Evolutionary conservation across 2,113 vertebrate genomes (phyloP).

Genomic region (Ciconia stormi): DNA sequence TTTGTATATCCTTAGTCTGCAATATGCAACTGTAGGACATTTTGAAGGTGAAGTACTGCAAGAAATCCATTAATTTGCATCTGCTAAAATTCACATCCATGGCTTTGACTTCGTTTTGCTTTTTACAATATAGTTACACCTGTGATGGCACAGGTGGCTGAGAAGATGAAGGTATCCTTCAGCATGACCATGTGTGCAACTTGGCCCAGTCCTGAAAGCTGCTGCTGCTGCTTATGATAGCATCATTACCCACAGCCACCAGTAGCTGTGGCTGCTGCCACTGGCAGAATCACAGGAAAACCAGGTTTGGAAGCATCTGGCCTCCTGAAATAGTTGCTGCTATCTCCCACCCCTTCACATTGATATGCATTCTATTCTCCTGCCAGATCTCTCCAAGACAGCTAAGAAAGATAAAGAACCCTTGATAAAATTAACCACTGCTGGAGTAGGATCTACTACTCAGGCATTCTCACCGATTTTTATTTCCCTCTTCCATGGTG

Average conservation of each 20-base stretch:
- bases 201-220: background rate
- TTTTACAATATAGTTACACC: background rate
- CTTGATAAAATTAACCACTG: background rate
- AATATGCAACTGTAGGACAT: background rate
- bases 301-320: background rate
- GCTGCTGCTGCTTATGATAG: background rate
- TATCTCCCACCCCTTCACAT: background rate
- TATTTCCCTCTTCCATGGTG: background rate
- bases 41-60: background rate
- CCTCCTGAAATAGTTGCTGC: background rate
- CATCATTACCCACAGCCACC: background rate
- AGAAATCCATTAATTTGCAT: background rate
- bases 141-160: background rate
- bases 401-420: background rate
- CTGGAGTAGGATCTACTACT: background rate
- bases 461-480: background rate
- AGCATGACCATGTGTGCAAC: accelerated
- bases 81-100: background rate
- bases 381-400: background rate
- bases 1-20: background rate
- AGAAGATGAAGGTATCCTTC: background rate
- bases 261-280: background rate
- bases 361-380: background rate
- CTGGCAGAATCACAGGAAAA: background rate
- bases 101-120: background rate